Conservation (phyloP, 2,888 invertebrate genomes). For the Sesia apiformis region DNA sequence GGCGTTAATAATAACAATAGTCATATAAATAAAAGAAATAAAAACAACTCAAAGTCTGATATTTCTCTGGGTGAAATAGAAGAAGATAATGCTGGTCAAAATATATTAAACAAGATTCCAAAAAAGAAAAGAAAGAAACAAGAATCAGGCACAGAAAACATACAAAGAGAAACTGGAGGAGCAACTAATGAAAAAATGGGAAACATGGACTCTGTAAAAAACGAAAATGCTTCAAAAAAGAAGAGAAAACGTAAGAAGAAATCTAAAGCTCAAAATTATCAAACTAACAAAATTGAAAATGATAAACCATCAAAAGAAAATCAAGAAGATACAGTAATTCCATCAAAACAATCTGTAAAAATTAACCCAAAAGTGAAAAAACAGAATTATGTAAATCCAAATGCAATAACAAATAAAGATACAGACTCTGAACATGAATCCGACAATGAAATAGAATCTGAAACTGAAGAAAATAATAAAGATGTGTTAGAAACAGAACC, state of each 20-base stretch:
- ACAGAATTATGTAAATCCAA: slow-evolving; percentile 38
- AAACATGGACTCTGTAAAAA: too few relatives aligned
- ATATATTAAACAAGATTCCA: too few relatives aligned
- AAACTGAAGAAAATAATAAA: slow-evolving; percentile 49
- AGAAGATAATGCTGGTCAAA: too few relatives aligned
- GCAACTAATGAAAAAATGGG: too few relatives aligned
- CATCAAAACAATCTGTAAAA: slow-evolving; percentile 2
- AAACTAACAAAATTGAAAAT: not conserved
- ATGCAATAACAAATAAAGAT: slow-evolving; percentile 58
- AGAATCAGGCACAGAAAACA: not conserved
- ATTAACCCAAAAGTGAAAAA: slow-evolving; percentile 11
- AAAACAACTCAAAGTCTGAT: not conserved
- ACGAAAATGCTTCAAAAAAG: not conserved
- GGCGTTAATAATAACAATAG: not conserved
- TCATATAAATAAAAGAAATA: slow-evolving; percentile 5
- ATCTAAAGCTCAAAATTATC: not conserved
- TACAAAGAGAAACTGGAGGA: not conserved
- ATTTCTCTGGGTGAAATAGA: not conserved
- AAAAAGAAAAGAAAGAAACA: not conserved
- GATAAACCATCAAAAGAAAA: not conserved
- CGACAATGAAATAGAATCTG: slow-evolving; percentile 58
- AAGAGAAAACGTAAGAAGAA: slow-evolving; percentile 7
- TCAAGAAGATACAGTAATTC: slow-evolving; percentile 3
- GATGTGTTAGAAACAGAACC: slow-evolving; percentile 27
- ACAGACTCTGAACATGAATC: slow-evolving; percentile 66